Conservation (phyloP, 2,888 invertebrate genomes). For the Baronia brevicornis region DNA sequence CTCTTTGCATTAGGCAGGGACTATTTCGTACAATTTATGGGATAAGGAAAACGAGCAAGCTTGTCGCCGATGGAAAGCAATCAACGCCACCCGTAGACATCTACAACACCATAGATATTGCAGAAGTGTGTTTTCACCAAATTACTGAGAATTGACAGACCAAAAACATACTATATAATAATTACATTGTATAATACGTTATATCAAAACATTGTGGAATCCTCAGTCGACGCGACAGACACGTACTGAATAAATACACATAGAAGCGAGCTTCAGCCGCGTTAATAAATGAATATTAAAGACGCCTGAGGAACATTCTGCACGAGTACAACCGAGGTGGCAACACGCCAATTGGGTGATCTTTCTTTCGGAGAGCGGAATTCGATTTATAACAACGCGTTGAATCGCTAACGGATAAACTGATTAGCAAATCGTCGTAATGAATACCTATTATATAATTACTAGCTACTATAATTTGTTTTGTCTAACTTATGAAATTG, state of each 20-base stretch:
- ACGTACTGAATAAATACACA: constrained; percentile 16
- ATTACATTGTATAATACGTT: constrained; percentile 5
- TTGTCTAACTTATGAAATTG: too few species aligned
- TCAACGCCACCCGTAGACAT: too few species aligned
- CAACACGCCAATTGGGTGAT: constrained; percentile 42
- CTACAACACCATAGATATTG: too few species aligned
- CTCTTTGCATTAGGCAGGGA: too few species aligned
- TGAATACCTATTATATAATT: background rate
- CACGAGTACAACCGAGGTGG: constrained; percentile 40
- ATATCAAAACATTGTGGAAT: constrained; percentile 9
- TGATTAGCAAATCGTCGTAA: constrained; percentile 3
- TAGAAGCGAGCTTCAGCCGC: constrained; percentile 16
- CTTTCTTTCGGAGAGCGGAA: constrained; percentile 25
- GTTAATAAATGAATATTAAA: constrained; percentile 45
- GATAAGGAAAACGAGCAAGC: too few species aligned
- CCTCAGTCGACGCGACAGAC: background rate
- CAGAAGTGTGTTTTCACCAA: too few species aligned
- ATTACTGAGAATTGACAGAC: too few species aligned
- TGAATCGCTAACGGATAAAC: constrained; percentile 5
- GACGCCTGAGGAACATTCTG: constrained; percentile 34
- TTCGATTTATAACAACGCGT: constrained; percentile 13
- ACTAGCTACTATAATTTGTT: too few species aligned
- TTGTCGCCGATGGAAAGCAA: too few species aligned
- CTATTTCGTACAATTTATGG: too few species aligned
- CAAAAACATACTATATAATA: too few species aligned